Evolutionary conservation across 2,888 invertebrate species (phyloP), one percentile per base, ranked within the genome.

Genomic region (Diaphora mendica): DNA sequence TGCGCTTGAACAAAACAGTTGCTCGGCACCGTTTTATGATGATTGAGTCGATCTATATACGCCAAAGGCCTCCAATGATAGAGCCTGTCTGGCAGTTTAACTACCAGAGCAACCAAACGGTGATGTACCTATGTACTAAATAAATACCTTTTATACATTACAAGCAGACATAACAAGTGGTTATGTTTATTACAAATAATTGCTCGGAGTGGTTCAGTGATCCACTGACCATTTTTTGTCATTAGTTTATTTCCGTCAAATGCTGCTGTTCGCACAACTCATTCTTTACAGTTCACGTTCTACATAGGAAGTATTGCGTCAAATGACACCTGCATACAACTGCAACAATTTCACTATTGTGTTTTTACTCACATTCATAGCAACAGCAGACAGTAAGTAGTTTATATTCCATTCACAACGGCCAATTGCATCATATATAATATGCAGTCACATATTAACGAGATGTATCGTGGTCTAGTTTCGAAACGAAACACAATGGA

Each of bases 401-500:
- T 68, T 68, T 68, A 76, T 79, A 69, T 77, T 68, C 73, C 17
- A 64, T 72, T 74, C 70, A 68, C 67, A 70, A n/a, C 64, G 30
- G 26, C 23, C 39, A 51, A 35, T 82, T 82, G 74, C 84, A 44
- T 74, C 73, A 83, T 17, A 8, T 55, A 44, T 74, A 71, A 83
- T 17, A 8, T 55, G 39, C 15, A n/a, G 23, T 51, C 44, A 48
- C 13, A 8, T 68, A 71, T 59, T 51, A 75, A 73, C 70, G 70
- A 75, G 73, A 77, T 77, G 72, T 70, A 42, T 68, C 64, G n/a
- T 70, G 85, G 51, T 82, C 85, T 82, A 85, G 83, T 88, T 88
- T 88, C 86, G 82, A 73, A 85, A 85, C 75, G 71, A 68, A 64
- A 70, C 79, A 86, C 86, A 86, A 85, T 84, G 71, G 74, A 64